Conservation (phyloP, 2,797 vertebrate genomes). For the Molossus molossus region DNA sequence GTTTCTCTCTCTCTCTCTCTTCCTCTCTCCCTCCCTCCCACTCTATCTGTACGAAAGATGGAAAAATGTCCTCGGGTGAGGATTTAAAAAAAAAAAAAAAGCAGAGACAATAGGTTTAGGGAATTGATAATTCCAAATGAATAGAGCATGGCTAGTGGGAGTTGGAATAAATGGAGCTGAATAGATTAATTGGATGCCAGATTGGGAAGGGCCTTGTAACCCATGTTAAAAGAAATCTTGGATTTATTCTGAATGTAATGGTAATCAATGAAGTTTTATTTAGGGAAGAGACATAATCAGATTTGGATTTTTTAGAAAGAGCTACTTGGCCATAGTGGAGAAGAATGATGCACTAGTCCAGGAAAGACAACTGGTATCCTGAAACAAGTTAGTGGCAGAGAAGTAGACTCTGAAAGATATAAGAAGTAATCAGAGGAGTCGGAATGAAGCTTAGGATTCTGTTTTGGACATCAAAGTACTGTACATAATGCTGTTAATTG, state of each 20-base stretch:
- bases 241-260: slow-evolving; percentile 24
- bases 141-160: not conserved
- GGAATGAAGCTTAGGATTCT: slow-evolving; percentile 55
- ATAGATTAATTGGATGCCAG: slow-evolving; percentile 14
- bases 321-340: not conserved
- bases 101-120: not conserved
- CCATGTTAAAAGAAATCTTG: slow-evolving; percentile 21
- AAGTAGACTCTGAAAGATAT: slow-evolving; percentile 30
- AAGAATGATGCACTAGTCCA: not conserved
- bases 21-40: too few relatives aligned
- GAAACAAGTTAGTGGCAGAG: slow-evolving; percentile 32
- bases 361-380: slow-evolving; percentile 13
- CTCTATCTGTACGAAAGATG: too few relatives aligned
- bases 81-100: not conserved
- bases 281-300: not conserved
- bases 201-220: not conserved
- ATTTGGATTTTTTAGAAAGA: slow-evolving; percentile 19
- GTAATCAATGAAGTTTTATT: slow-evolving; percentile 49
- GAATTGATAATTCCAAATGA: slow-evolving; percentile 27
- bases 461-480: not conserved
- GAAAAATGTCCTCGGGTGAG: too few relatives aligned
- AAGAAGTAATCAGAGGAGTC: slow-evolving; percentile 43
- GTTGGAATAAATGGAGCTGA: not conserved
- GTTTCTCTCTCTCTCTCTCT: too few relatives aligned
- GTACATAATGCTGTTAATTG: not conserved